Evolutionary conservation across 2,113 vertebrate species (phyloP), one percentile per base, ranked within the genome.

Genomic region (Rafetus swinhoei): DNA sequence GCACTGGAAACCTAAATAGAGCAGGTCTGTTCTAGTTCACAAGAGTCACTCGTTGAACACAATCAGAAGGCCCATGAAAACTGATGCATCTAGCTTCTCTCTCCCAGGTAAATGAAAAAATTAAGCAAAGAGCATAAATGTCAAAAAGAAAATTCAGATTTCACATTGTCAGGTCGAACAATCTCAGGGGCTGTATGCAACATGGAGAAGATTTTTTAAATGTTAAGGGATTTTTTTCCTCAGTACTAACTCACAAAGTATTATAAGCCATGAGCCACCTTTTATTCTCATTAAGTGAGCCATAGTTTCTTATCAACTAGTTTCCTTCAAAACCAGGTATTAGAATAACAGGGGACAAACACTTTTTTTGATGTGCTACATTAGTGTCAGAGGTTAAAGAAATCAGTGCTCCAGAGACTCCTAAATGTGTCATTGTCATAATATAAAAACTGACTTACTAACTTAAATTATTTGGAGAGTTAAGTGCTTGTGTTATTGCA

Each of bases 401-500:
- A 96, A 98, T 97, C 97, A 69, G 95, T 86, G 93, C 96, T 97
- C 96, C 91, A 53, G 86, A 92, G 93, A 96, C 96, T 98, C 97
- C 97, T 97, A 97, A 97, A 97, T 94, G 84, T 95, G 98, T 95
- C 97, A 93, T 95, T 97, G 96, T 96, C 97, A 94, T 97, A 96
- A 97, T 95, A 97, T 95, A 97, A 97, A 97, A 98, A 95, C 97
- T 97, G 97, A 97, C 97, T 98, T 97, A 96, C 97, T 95, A 98
- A 98, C 97, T 98, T 97, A 97, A 97, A 98, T 98, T 98, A 98
- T 98, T 98, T 98, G 97, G 97, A 98, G 97, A 97, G 98, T 98
- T 97, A 98, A 98, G 97, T 98, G 98, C 97, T 98, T 98, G 97
- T 98, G 97, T 98, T 98, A 98, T 98, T 98, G 98, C 98, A 98